phyloP scores from a whole-genome alignment of 1,140 invertebrate species.

The Aphaenogaster floridana region DNA sequence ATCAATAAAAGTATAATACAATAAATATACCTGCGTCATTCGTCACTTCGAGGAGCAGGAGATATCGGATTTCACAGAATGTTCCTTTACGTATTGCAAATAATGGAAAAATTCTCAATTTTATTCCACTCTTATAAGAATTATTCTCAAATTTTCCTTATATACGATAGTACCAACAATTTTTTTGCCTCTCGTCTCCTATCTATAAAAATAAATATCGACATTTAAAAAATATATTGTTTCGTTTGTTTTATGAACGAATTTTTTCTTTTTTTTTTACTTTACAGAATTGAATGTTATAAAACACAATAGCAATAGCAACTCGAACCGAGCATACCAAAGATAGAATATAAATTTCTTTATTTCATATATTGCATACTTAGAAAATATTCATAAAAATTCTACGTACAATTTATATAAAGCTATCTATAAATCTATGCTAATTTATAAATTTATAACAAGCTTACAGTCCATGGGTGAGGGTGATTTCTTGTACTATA shows the following conservation, averaged over 20 bases:
- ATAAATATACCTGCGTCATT: conserved; percentile 28
- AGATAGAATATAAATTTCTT: conserved; percentile 21
- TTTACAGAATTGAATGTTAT: conserved; percentile 10
- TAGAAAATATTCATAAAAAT: conserved; percentile 13
- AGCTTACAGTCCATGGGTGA: conserved; percentile 29
- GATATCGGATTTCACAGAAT: conserved; percentile 6
- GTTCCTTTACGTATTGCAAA: background rate
- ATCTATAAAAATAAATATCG: conserved; percentile 37
- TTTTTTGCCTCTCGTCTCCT: background rate
- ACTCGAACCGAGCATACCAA: background rate
- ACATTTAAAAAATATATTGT: background rate
- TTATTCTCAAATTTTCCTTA: conserved; percentile 10
- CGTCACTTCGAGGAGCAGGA: background rate
- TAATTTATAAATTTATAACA: conserved; percentile 48
- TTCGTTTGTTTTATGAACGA: background rate
- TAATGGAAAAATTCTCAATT: conserved; percentile 32
- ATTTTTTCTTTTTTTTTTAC: background rate
- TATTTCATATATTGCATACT: conserved; percentile 42
- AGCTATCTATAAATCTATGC: conserved; percentile 60
- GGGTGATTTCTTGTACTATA: conserved; percentile 48
- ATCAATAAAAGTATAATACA: conserved; percentile 10
- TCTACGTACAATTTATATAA: conserved; percentile 21
- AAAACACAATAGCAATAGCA: conserved; percentile 1
- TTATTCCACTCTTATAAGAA: conserved; percentile 32
- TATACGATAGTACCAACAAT: background rate